Conservation (phyloP, 1,140 invertebrate species). For the Drosophila erecta region DNA sequence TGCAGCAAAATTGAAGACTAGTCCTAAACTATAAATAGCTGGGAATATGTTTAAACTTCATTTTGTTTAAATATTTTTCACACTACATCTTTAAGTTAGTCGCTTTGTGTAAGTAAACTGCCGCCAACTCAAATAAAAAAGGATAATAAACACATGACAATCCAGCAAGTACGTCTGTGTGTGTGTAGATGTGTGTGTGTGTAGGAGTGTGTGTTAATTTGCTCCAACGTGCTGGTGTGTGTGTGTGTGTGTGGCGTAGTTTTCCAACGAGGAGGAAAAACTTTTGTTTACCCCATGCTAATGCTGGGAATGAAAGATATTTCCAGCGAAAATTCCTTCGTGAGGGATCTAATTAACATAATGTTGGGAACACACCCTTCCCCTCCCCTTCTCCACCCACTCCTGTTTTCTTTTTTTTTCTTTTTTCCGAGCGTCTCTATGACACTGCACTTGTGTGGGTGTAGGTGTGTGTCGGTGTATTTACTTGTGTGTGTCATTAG, state of each 20-base stretch:
- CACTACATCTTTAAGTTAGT: conserved; percentile 9
- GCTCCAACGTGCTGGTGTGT: not conserved
- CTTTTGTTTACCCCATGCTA: conserved; percentile 41
- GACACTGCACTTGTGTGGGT: conserved; percentile 15
- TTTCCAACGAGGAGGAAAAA: conserved; percentile 39
- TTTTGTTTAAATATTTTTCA: not conserved
- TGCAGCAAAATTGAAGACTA: too few relatives aligned
- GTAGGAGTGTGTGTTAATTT: not conserved
- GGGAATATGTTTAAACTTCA: too few relatives aligned
- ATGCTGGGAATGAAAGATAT: conserved; percentile 47
- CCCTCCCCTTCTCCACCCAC: too few relatives aligned
- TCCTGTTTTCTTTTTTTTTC: not conserved
- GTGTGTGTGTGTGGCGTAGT: conserved; percentile 28
- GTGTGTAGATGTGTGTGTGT: not conserved
- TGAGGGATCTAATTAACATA: conserved; percentile 54
- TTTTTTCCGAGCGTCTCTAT: conserved; percentile 8
- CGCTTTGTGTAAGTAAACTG: conserved; percentile 40
- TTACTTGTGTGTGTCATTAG: conserved; percentile 54
- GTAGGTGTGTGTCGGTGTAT: conserved; percentile 17
- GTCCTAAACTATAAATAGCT: too few relatives aligned
- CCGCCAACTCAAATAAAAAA: conserved; percentile 1
- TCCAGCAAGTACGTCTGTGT: conserved; percentile 15
- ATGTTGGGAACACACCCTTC: conserved; percentile 22
- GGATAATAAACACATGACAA: conserved; percentile 59
- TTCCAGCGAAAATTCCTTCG: conserved; percentile 48